Evolutionary conservation across 2,888 invertebrate species (phyloP), one percentile per base, ranked within the genome.

Genomic region (Dryocosmus kuriphilus): DNA sequence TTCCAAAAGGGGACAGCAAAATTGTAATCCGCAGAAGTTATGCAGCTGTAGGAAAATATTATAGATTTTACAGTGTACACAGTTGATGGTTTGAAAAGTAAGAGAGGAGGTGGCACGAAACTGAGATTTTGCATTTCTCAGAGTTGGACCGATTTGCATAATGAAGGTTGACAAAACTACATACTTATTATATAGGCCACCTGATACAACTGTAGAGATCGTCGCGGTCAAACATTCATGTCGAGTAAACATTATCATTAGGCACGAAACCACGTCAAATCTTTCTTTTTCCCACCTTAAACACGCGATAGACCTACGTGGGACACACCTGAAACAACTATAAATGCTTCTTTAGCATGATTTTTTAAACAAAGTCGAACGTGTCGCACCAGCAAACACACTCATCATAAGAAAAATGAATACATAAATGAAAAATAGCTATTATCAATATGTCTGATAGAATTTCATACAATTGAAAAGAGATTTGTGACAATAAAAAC

Each of bases 191-290:
- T 77, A 32, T 77, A 74, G 65, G 81, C 85, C 89, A 90, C 89
- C 89, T 90, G 89, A 89, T 89, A 90, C 82, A 89, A 89, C 89
- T 87, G 79, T 80, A 79, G 85, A 80, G 81, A 84, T 85, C 85
- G 85, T 88, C 82, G 85, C 84, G 84, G 81, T 83, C 83, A 88
- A 89, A 88, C 88, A 86, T 87, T 85, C 86, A 85, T 86, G 86
- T 87, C 86, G 83, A 84, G 84, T 86, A 86, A 89, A 89, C 87
- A 88, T 85, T 86, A 88, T 86, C 83, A 85, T 80, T 85, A 84
- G 83, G 82, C 83, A 82, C 80, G 80, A 85, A 83, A 85, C 83
- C 82, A 83, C 84, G 84, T 82, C 81, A 85, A 84, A 85, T 84
- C 81, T 79, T 76, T 79, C 60, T 77, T 80, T 82, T 78, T 78